A percentile compares a stretch with the other conserved stretches of the same genome.
Conservation (phyloP, 2,888 invertebrate species). For the Nomada ferruginata region DNA sequence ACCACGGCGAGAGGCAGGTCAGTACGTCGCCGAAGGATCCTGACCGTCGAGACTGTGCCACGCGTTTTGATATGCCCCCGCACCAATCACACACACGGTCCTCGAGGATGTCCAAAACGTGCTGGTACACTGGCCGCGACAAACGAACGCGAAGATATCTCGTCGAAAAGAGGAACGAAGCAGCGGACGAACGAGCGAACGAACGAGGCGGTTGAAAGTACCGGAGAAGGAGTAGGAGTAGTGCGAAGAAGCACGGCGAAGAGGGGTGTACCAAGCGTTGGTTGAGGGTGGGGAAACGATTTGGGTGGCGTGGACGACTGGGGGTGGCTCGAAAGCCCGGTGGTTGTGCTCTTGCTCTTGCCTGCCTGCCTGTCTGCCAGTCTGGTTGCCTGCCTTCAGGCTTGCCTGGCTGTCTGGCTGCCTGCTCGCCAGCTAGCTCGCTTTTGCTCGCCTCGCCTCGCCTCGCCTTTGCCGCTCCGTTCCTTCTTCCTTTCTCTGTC, state of each 20-base stretch:
- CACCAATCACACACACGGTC: constrained; percentile 13
- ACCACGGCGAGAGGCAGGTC: constrained; percentile 24
- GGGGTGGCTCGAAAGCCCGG: constrained; percentile 62
- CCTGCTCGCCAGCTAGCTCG: constrained; percentile 39
- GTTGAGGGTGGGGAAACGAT: constrained; percentile 39
- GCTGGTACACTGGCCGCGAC: constrained; percentile 55
- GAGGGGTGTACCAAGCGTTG: constrained; percentile 41
- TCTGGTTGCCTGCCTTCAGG: constrained; percentile 35
- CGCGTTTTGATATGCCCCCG: background rate
- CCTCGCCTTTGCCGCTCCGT: constrained; percentile 37
- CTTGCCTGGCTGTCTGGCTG: constrained; percentile 14
- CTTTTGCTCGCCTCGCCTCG: constrained; percentile 36
- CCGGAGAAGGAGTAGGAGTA: constrained; percentile 57
- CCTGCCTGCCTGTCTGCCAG: constrained; percentile 48
- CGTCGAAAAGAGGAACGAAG: constrained; percentile 41
- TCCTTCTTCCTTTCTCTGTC: constrained; percentile 29
- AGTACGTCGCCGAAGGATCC: constrained; percentile 18
- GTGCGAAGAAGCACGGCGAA: constrained; percentile 52
- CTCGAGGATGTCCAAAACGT: background rate
- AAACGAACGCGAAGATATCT: constrained; percentile 15
- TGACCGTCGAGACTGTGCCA: background rate
- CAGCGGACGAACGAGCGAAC: constrained; percentile 47
- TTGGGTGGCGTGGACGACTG: constrained; percentile 45
- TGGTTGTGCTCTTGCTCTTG: constrained; percentile 57
- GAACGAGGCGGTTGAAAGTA: constrained; percentile 66